Base-by-base conservation (phyloP, 2,888 invertebrate species). In the Ecliptopera silaceata region DNA sequence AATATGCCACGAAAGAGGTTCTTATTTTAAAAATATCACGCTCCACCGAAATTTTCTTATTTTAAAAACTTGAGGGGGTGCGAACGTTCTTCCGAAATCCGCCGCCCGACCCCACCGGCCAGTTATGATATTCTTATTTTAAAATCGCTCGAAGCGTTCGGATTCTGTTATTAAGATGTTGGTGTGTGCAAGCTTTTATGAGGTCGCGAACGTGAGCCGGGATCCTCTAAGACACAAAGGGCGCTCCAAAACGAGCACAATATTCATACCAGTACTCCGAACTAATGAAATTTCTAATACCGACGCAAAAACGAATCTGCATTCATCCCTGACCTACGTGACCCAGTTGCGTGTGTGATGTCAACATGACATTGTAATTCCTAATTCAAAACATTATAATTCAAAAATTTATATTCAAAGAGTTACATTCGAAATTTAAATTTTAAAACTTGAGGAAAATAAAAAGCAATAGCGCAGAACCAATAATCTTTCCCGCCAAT, bases 11-110 rank as follows among this genome's bases (percentile, higher is more conserved):
- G 88, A 87, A 86, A 87, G 88, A 88, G 86, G 84, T 88, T 88
- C 84, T 89, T 88, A 88, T 89, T 90, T 89, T 90, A 86, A 89
- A 90, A 91, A 91, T 91, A 91, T 89, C 89, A 89, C 89, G 90
- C 88, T 89, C 87, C 85, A 88, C 88, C 90, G 82, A 90, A 89
- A 89, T 89, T 89, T 89, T 90, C 90, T 86, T 86, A 85, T 88
- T 90, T 91, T 88, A 83, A 88, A 86, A 87, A 86, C 81, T 83
- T 81, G 79, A 75, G 77, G 80, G 80, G 84, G 85, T 83, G 84
- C 83, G 84, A 86, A 86, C 81, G 84, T 85, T 86, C 87, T 88
- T 87, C 87, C 87, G 86, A 88, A 88, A 86, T 86, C 87, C 85
- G 69, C 82, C 83, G 65, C 74, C 77, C 70, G 62, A 65, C 74